Conservation (phyloP, 1,140 invertebrate genomes). For the Drosophila ironensis region DNA sequence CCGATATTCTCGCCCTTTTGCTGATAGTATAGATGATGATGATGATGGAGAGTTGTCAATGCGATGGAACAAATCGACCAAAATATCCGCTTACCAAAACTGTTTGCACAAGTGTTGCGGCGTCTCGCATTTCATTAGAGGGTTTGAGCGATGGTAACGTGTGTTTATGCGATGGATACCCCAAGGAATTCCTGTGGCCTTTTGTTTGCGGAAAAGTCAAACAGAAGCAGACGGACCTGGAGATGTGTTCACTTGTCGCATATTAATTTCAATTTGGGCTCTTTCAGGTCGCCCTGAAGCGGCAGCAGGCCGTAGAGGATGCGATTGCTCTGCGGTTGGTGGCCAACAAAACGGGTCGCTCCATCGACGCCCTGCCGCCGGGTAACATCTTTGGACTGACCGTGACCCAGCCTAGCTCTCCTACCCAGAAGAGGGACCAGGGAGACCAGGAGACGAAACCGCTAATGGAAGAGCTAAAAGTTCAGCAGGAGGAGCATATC, state of each 20-base stretch:
- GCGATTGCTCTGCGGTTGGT: slow-evolving; percentile 96
- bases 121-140: slow-evolving; percentile 59
- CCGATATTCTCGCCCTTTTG: slow-evolving; percentile 9
- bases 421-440: not conserved
- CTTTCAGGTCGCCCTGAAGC: slow-evolving; percentile 95
- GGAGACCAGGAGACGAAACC: not conserved
- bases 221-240: slow-evolving; percentile 35
- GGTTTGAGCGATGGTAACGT: not conserved
- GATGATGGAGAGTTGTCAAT: slow-evolving; percentile 79
- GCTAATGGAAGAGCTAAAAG: not conserved
- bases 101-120: slow-evolving; percentile 79
- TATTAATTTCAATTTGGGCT: slow-evolving; percentile 80
- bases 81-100: slow-evolving; percentile 74
- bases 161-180: slow-evolving; percentile 10
- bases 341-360: slow-evolving; percentile 92
- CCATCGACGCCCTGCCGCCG: slow-evolving; percentile 91
- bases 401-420: slow-evolving; percentile 86
- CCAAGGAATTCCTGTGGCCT: slow-evolving; percentile 55
- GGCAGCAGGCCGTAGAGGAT: slow-evolving; percentile 98
- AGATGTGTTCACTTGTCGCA: slow-evolving; percentile 71
- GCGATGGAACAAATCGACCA: slow-evolving; percentile 67
- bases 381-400: slow-evolving; percentile 95
- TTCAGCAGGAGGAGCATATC: not conserved
- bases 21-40: slow-evolving; percentile 26
- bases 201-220: slow-evolving; percentile 58